These are phyloP conservation scores for Callyntrura guangdongensis DNA, from an alignment of 2,888 invertebrate genomes.

Conservation along the genomic window DNA sequence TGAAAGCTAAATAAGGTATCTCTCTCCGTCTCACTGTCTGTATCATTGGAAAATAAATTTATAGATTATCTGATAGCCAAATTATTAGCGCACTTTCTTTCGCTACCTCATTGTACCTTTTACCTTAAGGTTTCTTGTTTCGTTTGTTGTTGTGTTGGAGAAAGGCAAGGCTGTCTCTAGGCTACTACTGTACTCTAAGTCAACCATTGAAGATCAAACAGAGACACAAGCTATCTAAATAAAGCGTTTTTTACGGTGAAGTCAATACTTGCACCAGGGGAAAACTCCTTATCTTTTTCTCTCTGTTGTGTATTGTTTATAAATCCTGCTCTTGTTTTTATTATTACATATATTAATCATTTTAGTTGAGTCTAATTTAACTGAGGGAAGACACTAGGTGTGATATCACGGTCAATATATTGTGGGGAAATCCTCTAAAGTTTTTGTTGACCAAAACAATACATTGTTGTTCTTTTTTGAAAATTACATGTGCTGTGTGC, in stretches of 20 bases:
- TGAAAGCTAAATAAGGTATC: background rate
- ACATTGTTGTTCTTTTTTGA: no score
- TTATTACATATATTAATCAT: no score
- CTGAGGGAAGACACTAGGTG: no score
- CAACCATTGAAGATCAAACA: background rate
- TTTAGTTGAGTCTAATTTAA: no score
- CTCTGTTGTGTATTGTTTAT: background rate
- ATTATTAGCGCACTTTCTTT: constrained; percentile 30
- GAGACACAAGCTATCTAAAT: background rate
- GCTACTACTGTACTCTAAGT: no score
- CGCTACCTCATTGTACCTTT: background rate
- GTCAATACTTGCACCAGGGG: background rate
- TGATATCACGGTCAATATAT: no score
- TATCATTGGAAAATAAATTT: background rate
- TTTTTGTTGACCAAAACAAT: no score
- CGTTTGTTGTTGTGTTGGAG: constrained; percentile 5
- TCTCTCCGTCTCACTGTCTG: background rate
- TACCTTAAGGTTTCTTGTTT: background rate
- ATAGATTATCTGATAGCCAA: background rate
- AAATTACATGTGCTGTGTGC: no score
- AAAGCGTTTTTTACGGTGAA: background rate
- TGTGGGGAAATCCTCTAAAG: no score
- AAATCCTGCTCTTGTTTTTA: background rate
- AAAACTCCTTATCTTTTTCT: no score
- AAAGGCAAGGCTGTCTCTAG: background rate